Evolutionary conservation across 2,797 vertebrate genomes (phyloP), one percentile per base, ranked within the genome.

Genomic region (Apogon hyalosoma): DNA sequence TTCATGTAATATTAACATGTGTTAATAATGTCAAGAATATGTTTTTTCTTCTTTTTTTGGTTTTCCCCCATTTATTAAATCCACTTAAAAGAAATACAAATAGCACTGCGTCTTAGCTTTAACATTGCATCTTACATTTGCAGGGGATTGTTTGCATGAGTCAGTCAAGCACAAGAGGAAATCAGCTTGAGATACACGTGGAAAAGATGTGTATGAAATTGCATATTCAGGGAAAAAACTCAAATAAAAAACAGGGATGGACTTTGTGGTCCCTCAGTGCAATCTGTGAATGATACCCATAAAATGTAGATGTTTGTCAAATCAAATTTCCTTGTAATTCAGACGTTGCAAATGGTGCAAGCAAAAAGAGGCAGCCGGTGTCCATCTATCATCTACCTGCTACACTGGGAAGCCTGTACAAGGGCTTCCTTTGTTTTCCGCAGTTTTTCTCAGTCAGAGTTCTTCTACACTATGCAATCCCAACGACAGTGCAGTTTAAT

Each of bases 391-490:
- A 65, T 82, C 63, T 72, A 59, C 77, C 72, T 84, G 87, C 83
- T 79, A 82, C 7, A 53, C 78, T 82, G 58, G 72, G 76, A 79
- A 78, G 82, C 81, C 83, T 63, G 24, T 28, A 47, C 53, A 84
- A 80, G 80, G 84, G 81, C 85, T 86, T 84, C 73, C 60, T 75
- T 49, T 74, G 70, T 65, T 85, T 84, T 76, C 69, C 46, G 31
- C 80, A 84, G 64, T 79, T 74, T 75, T 70, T 38, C 72, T 81
- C 77, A 10, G 31, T 80, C 73, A 80, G 38, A 84, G 38, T 73
- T 87, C 78, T 78, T 77, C 84, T 83, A 92, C 89, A 91, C 93
- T 94, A 94, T 94, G 93, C 93, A 94, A 94, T 82, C 86, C 80
- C 63, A 59, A 75, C 24, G 81, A 88, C 77, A 49, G 88, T 92